Conservation (phyloP, 2,113 vertebrate genomes). For the Dasyprocta punctata region DNA sequence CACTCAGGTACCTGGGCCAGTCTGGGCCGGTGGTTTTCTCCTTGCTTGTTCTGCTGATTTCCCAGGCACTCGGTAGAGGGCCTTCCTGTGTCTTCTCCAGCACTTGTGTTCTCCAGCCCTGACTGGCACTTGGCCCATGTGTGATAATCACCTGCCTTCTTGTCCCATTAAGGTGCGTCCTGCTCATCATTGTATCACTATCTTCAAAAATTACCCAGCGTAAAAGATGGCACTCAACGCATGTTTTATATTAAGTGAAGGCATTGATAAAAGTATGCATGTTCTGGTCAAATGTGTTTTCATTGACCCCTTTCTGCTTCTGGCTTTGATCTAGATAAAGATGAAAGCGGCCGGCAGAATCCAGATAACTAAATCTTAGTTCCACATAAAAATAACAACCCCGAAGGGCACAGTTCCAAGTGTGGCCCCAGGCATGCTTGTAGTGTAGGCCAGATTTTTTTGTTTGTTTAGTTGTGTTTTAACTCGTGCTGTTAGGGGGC, state of each 20-base stretch:
- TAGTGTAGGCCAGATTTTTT: not conserved
- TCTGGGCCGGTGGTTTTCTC: not conserved
- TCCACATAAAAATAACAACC: not conserved
- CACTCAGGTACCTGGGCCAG: not conserved
- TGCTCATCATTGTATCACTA: not conserved
- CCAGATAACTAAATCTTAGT: not conserved
- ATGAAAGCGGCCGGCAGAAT: not conserved
- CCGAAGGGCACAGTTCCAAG: not conserved
- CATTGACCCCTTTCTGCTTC: not conserved
- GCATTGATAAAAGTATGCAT: not conserved
- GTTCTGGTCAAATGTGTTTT: not conserved
- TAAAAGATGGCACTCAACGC: not conserved
- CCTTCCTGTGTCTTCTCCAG: not conserved
- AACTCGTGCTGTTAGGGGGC: not conserved
- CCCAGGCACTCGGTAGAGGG: not conserved
- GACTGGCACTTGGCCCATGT: not conserved
- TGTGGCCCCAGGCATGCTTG: not conserved
- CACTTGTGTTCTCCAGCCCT: not conserved
- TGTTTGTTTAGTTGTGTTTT: not conserved
- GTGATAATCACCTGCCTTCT: not conserved
- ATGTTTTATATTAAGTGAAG: not conserved
- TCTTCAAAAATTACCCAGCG: not conserved
- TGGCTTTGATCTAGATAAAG: constrained; percentile 10
- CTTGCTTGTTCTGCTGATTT: not conserved
- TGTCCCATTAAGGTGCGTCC: not conserved